These are phyloP conservation scores for Trachymyrmex cornetzi DNA, from an alignment of 1,140 invertebrate species.

Conservation along the genomic window DNA sequence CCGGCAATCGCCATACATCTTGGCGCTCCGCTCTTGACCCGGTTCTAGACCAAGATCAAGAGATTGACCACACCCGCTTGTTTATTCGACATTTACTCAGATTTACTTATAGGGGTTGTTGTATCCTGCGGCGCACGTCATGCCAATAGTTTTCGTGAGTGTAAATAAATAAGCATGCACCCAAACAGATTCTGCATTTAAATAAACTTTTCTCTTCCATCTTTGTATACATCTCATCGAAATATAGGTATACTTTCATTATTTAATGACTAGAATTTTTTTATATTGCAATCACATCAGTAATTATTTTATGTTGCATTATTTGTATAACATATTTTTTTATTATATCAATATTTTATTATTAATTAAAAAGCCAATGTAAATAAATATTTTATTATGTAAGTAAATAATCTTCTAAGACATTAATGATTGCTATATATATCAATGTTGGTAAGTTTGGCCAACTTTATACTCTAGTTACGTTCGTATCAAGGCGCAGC, in stretches of 20 bases:
- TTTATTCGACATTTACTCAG: conserved; percentile 28
- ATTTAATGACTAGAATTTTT: not conserved
- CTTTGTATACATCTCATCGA: not conserved
- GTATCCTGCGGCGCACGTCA: not conserved
- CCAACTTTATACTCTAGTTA: conserved; percentile 1
- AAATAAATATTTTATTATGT: not conserved
- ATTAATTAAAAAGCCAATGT: not conserved
- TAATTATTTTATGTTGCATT: too few relatives aligned
- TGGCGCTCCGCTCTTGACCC: conserved; percentile 58
- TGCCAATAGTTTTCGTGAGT: not conserved
- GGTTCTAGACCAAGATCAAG: conserved; percentile 33
- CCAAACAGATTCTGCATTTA: not conserved
- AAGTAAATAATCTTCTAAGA: not conserved
- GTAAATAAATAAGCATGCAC: not conserved
- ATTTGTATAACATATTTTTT: not conserved
- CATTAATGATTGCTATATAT: not conserved
- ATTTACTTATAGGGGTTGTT: conserved; percentile 4
- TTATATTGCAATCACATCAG: not conserved
- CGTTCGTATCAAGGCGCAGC: not conserved
- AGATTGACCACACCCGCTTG: conserved; percentile 26
- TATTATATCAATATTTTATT: not conserved
- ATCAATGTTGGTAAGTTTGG: not conserved
- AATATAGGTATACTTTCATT: not conserved
- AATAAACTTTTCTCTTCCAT: not conserved
- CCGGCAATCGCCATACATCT: conserved; percentile 56